Base-by-base conservation (phyloP, 2,888 invertebrate species). In the Nomada goodeniana region DNA sequence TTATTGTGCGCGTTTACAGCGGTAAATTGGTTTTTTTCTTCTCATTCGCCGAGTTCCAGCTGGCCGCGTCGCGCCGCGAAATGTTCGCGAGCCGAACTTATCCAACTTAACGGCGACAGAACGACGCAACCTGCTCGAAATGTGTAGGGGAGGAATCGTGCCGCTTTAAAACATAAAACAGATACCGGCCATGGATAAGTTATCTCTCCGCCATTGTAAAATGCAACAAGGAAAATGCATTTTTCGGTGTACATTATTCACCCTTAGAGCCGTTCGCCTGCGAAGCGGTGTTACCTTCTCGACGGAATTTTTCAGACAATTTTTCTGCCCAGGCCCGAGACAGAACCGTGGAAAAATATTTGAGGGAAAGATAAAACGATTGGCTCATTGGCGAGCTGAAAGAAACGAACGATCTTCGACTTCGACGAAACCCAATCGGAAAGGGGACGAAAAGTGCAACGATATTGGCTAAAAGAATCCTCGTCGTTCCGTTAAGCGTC, bases 401-500 rank as follows among this genome's bases (percentile, higher is more conserved):
- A 42, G 71, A 71, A 77, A 50, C 9, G 50, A 29, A 55, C 60
- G 55, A 71, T 80, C 71, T 60, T 78, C 47, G 50, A 47, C 15
- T 36, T 23, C 13, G 13, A 29, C 4, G 42, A n/a, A 36, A 65
- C 44, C 36, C 15, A 57, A 67, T 77, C 26, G 23, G 79, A 23
- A 26, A 11, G 42, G 42, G 18, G 26, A 50, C 26, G 60, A 47
- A 18, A 47, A 57, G 52, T 11, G 42, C 53, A 55, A 55, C 47
- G 65, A 50, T 20, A 77, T 53, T 59, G 36, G 36, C 29, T n/a
- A 15, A 13, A 18, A 20, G 53, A 77, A 77, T 80, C 80, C 55
- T 67, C 55, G 42, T 67, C 53, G 78, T 78, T 71, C 71, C 60
- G 67, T 78, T 61, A 78, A 47, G 70, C 18, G 20, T 44, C 55